phyloP scores from a whole-genome alignment of 2,113 vertebrate species.

The Toxotes jaculatrix region DNA sequence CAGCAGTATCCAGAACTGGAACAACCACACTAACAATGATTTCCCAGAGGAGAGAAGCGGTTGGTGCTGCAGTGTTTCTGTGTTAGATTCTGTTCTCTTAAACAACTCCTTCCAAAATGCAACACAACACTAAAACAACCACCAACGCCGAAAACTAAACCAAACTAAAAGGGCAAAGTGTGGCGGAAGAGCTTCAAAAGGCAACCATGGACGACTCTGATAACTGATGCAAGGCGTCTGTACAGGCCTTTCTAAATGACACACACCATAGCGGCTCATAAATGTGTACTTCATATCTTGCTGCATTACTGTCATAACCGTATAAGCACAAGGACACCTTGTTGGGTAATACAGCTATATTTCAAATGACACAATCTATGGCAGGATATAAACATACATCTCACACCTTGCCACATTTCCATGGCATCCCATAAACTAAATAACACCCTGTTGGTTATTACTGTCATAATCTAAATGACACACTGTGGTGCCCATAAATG shows the following conservation, averaged over 20 bases:
- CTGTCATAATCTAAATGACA: conserved; percentile 47
- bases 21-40: conserved; percentile 48
- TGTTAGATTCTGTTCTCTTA: conserved; percentile 27
- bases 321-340: conserved; percentile 47
- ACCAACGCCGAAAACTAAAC: neutral
- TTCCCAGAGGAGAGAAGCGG: conserved; percentile 58
- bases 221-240: neutral
- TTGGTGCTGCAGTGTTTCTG: conserved; percentile 6
- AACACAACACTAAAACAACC: conserved; percentile 2
- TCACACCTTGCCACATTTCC: conserved; percentile 25
- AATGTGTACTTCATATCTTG: conserved; percentile 2
- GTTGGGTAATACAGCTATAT: conserved; percentile 34
- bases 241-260: neutral
- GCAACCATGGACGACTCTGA: neutral
- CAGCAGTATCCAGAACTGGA: conserved; percentile 50
- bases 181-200: conserved; percentile 1
- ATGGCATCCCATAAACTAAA: conserved; percentile 47
- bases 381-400: conserved; percentile 39
- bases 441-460: conserved; percentile 45
- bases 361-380: conserved; percentile 37
- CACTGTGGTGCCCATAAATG: conserved; percentile 5
- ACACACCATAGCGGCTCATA: conserved; percentile 5
- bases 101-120: conserved; percentile 16
- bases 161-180: neutral
- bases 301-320: conserved; percentile 1